These are phyloP conservation scores for Limnephilus auricula DNA, from an alignment of 2,888 invertebrate species.

Conservation along the genomic window DNA sequence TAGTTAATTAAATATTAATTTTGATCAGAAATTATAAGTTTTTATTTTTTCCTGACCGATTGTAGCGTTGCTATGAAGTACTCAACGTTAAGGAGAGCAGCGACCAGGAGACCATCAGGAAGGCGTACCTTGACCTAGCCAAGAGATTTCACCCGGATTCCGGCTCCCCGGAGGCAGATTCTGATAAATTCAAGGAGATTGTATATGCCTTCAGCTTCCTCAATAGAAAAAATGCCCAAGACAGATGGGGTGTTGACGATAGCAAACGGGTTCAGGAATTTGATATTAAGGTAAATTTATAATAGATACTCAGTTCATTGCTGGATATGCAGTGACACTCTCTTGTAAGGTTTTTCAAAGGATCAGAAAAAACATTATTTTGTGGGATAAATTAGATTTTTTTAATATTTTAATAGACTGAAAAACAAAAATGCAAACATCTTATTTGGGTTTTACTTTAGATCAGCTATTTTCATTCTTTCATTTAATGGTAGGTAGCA, in stretches of 20 bases:
- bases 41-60: background rate
- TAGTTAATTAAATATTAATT: background rate
- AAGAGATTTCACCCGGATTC: slow-evolving; percentile 93
- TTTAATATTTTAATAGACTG: too few relatives aligned
- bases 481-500: too few relatives aligned
- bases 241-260: slow-evolving; percentile 77
- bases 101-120: slow-evolving; percentile 84
- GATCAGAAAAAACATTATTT: too few relatives aligned
- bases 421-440: too few relatives aligned
- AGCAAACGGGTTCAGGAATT: slow-evolving; percentile 76
- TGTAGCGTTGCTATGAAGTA: slow-evolving; percentile 82
- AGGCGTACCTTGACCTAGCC: slow-evolving; percentile 85
- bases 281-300: slow-evolving; percentile 79
- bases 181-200: slow-evolving; percentile 85
- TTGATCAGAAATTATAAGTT: background rate
- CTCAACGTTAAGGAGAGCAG: slow-evolving; percentile 83
- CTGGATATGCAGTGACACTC: too few relatives aligned
- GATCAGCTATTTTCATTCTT: too few relatives aligned
- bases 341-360: too few relatives aligned
- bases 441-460: too few relatives aligned
- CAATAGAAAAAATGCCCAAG: slow-evolving; percentile 82
- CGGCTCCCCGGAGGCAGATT: slow-evolving; percentile 83
- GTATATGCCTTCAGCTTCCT: slow-evolving; percentile 87
- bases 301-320: background rate
- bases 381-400: too few relatives aligned